phyloP scores from a whole-genome alignment of 2,113 vertebrate species.

The Syrrhaptes paradoxus region DNA sequence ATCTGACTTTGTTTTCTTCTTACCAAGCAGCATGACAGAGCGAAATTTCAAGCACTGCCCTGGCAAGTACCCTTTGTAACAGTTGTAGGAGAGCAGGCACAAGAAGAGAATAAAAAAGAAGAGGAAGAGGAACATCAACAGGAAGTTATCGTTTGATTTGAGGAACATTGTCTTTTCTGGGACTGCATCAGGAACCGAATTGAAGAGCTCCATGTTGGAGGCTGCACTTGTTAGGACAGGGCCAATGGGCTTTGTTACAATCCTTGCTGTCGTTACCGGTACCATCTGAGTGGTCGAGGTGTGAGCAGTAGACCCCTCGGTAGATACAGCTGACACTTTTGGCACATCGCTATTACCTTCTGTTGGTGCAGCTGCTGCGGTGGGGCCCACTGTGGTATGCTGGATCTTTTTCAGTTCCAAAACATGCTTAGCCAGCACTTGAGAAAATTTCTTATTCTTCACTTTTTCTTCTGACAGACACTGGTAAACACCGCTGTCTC shows the following conservation, averaged over 20 bases:
- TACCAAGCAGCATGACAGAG: constrained; percentile 81
- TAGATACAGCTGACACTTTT: constrained; percentile 46
- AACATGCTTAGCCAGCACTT: constrained; percentile 82
- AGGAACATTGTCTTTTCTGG: constrained; percentile 84
- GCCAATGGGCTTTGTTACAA: constrained; percentile 74
- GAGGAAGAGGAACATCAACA: constrained; percentile 90
- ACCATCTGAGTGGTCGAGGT: constrained; percentile 62
- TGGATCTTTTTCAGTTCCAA: constrained; percentile 79
- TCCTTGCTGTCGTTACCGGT: constrained; percentile 63
- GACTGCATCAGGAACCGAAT: constrained; percentile 73
- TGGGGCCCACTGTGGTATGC: neutral
- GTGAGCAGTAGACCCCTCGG: constrained; percentile 61
- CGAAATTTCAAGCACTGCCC: constrained; percentile 88
- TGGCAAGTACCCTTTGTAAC: constrained; percentile 94
- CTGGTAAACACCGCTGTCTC: constrained; percentile 89
- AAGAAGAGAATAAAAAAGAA: constrained; percentile 90
- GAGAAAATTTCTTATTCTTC: constrained; percentile 83
- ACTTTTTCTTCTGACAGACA: constrained; percentile 89
- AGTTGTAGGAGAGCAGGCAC: constrained; percentile 88
- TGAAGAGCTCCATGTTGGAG: constrained; percentile 66
- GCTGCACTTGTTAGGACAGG: constrained; percentile 69
- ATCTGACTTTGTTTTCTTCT: constrained; percentile 82
- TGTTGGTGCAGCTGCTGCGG: neutral
- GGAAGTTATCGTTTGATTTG: constrained; percentile 84
- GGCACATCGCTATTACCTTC: constrained; percentile 79